Evolutionary conservation across 2,888 invertebrate species (phyloP).

Genomic region (Caenorhabditis macrosperma): DNA sequence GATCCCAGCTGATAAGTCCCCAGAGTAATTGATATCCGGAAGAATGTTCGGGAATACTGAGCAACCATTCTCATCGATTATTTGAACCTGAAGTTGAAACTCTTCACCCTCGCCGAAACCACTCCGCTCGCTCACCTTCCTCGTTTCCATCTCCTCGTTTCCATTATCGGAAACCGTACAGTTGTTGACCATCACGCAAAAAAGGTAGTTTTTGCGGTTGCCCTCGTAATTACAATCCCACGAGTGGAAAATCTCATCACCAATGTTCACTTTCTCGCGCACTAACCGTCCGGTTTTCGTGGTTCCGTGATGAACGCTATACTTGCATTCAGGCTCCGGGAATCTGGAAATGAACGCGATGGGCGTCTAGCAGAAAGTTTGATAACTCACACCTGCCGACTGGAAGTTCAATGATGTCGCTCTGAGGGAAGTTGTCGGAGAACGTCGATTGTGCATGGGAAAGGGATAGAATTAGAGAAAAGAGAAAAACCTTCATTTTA

Average conservation of each 20-base stretch:
- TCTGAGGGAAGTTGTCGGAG: conserved; percentile 55
- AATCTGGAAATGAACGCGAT: conserved; percentile 66
- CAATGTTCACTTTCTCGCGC: conserved; percentile 59
- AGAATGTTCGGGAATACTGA: conserved; percentile 75
- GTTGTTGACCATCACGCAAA: conserved; percentile 79
- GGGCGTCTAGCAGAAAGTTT: background rate
- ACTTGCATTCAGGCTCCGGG: conserved; percentile 75
- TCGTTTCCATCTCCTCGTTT: conserved; percentile 27
- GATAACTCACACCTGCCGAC: conserved; percentile 68
- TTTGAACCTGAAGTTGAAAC: conserved; percentile 66
- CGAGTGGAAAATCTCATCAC: conserved; percentile 63
- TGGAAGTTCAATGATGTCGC: conserved; percentile 74
- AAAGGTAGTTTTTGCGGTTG: conserved; percentile 64
- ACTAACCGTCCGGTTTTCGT: conserved; percentile 37
- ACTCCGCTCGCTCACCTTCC: conserved; percentile 1
- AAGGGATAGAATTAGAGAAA: background rate
- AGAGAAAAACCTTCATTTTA: conserved; percentile 6
- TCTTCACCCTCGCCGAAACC: background rate
- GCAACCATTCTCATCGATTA: conserved; percentile 80
- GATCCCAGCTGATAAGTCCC: conserved; percentile 76
- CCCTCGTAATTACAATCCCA: conserved; percentile 75
- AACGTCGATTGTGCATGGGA: conserved; percentile 9
- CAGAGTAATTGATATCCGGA: conserved; percentile 74
- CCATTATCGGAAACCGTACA: conserved; percentile 73
- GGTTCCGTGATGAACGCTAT: conserved; percentile 69